phyloP scores from a whole-genome alignment of 1,140 invertebrate genomes.

The Globodera rostochiensis region DNA sequence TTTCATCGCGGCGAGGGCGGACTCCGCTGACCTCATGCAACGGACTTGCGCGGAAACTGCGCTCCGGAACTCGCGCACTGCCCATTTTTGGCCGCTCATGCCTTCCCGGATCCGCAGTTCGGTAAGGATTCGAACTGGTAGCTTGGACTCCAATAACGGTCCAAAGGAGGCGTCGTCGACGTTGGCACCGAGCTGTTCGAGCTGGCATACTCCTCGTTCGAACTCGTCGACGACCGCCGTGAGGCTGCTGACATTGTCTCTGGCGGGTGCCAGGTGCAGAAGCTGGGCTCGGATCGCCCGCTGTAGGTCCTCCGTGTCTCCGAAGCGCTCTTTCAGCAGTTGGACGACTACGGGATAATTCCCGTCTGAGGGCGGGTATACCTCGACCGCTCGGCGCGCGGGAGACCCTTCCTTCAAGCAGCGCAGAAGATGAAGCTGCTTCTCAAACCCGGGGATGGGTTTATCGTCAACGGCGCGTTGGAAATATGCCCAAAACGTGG shows the following conservation, averaged over 20 bases:
- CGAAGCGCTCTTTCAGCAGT: background rate
- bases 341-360: constrained; percentile 2
- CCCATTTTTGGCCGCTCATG: background rate
- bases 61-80: no score
- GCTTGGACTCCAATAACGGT: no score
- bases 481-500: background rate
- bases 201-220: no score
- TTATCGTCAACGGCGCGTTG: background rate
- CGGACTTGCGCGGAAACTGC: background rate
- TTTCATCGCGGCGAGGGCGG: background rate
- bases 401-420: background rate
- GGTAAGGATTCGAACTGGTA: no score
- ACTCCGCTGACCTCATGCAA: background rate
- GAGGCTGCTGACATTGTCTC: background rate
- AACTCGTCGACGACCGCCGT: no score
- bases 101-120: no score
- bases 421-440: background rate
- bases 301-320: background rate
- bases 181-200: no score
- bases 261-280: background rate
- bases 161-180: no score
- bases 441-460: background rate
- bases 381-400: background rate
- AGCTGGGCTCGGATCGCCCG: background rate
- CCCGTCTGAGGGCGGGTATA: background rate